These are phyloP conservation scores for Hypselothyrea guttata DNA, from an alignment of 2,888 invertebrate genomes.

Conservation along the genomic window DNA sequence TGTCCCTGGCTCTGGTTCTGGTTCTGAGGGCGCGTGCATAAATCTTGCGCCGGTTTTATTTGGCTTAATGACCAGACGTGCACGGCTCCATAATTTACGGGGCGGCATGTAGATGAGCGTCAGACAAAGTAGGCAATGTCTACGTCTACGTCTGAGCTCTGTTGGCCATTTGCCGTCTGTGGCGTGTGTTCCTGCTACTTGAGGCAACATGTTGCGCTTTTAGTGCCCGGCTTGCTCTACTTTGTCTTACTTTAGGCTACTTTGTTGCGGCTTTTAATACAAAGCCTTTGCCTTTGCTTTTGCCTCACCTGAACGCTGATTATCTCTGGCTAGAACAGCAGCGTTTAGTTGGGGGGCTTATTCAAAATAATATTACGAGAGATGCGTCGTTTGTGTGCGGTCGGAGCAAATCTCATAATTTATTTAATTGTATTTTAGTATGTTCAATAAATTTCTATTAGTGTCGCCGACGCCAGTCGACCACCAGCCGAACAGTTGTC, in stretches of 20 bases:
- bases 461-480: conserved; percentile 51
- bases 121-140: conserved; percentile 70
- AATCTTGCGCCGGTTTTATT: conserved; percentile 81
- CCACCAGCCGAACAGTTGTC: conserved; percentile 6
- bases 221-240: conserved; percentile 54
- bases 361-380: conserved; percentile 51
- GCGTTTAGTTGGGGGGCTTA: conserved; percentile 34
- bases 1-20: conserved; percentile 25
- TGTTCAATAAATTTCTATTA: conserved; percentile 76
- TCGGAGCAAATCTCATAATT: conserved; percentile 71
- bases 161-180: conserved; percentile 14
- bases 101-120: conserved; percentile 67
- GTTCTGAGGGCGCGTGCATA: conserved; percentile 71
- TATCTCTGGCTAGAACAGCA: no score
- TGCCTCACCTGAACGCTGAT: conserved; percentile 42
- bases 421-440: conserved; percentile 76
- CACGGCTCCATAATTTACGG: conserved; percentile 79
- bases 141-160: conserved; percentile 33
- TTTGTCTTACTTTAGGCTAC: conserved; percentile 74
- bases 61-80: conserved; percentile 81
- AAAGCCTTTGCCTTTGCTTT: conserved; percentile 71
- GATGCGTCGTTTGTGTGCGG: conserved; percentile 29
- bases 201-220: conserved; percentile 75
- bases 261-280: conserved; percentile 73
- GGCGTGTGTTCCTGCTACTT: conserved; percentile 43